Base-by-base conservation (phyloP, 35 echinoderm and acorn worm species). In the Antedon bifida region DNA sequence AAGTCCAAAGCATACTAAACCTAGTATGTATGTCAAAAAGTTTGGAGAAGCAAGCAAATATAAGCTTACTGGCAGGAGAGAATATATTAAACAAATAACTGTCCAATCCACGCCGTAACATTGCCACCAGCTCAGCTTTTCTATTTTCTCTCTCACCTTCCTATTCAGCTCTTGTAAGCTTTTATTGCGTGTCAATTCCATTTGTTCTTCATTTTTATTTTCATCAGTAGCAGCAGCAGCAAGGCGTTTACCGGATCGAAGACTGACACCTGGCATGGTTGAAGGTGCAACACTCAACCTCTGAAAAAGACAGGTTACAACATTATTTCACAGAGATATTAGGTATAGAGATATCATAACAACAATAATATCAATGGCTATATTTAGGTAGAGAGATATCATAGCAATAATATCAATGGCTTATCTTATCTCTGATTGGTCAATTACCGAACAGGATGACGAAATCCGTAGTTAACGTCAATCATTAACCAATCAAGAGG, bases 21-120 rank as follows among this genome's bases (percentile, higher is more conserved):
- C 91, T 39, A 73, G 16, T 26, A 74, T 28, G 64, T 90, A 93
- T 5, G 81, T 29, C 0, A 55, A n/a, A 34, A 39, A 73, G 29
- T 73, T 42, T 14, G 32, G 33, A 29, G 74, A 46, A 29, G 80
- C 75, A 34, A 93, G 34, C 73, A 93, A 51, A 88, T 81, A 77
- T 0, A 90, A 34, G 76, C 83, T 88, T 0, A 79, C 34, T 28
- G 85, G 80, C 21, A 90, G 73, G 75, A 90, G 30, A 7, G 56
- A 32, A 39, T 80, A 86, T n/a, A 80, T 85, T 16, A 44, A 83
- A 32, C 74, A 29, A 31, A 93, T 93, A 35, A 87, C 30, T 16
- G 36, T 77, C 91, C 91, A 93, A 77, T 93, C 91, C 12, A 93
- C 84, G 12, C 91, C 91, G 64, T 90, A 93, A 8, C 79, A 46